phyloP scores from a whole-genome alignment of 1,140 invertebrate species.

The Adelges cooleyi region DNA sequence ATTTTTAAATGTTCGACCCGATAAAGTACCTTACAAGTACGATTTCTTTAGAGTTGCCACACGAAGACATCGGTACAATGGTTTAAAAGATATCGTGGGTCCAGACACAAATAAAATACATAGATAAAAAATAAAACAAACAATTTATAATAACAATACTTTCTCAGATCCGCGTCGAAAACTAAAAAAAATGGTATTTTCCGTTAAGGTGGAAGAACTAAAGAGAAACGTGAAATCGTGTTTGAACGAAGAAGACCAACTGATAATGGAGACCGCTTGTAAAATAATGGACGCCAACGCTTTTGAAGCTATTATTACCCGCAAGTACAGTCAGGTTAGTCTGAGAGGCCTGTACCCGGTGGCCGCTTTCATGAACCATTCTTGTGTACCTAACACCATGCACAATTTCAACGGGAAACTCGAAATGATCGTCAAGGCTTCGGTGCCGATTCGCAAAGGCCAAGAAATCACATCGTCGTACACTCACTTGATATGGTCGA shows the following conservation, averaged over 20 bases:
- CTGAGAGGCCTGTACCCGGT: constrained; percentile 60
- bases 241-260: constrained; percentile 46
- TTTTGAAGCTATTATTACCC: constrained; percentile 47
- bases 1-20: no score
- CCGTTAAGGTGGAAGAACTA: constrained; percentile 43
- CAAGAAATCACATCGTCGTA: constrained; percentile 62
- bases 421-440: constrained; percentile 50
- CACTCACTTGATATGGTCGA: constrained; percentile 59
- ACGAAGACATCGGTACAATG: no score
- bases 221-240: constrained; percentile 40
- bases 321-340: constrained; percentile 36
- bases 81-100: no score
- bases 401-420: constrained; percentile 48
- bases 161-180: no score
- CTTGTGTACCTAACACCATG: constrained; percentile 59
- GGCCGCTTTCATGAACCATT: constrained; percentile 60
- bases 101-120: no score
- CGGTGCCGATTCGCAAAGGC: constrained; percentile 48
- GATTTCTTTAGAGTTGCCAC: no score
- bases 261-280: constrained; percentile 48
- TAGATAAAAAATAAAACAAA: no score
- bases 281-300: constrained; percentile 60
- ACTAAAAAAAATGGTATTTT: no score
- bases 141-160: no score
- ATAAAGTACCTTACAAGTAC: no score